Evolutionary conservation across 2,113 vertebrate genomes (phyloP), one percentile per base, ranked within the genome.

Genomic region (Isichthys henryi): DNA sequence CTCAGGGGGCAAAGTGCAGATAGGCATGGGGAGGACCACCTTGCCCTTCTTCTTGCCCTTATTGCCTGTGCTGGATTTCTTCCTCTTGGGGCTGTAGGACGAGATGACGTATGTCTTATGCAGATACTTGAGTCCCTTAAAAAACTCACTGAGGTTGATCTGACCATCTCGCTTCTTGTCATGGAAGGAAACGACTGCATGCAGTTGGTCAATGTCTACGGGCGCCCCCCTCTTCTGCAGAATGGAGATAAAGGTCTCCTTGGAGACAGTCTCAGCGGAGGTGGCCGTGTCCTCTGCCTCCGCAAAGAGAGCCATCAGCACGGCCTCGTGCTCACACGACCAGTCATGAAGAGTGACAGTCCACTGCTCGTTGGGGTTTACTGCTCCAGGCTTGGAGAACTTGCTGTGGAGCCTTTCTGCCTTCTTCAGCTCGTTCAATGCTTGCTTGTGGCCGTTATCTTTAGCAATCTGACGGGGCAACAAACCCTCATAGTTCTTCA

Each of bases 341-440:
- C 98, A 99, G 87, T 99, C 98, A 0, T 99, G 97, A 2, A 99
- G 95, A 62, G 91, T 95, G 82, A 98, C 88, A 2, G 95, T 95
- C 97, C 97, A 98, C 1, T n/a, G 87, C 0, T 94, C 95, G 82
- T 94, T 96, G 3, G 90, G 94, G 8, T 94, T 91, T 39, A 95
- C 85, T 21, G 2, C 91, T 2, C 88, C 93, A 1, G 94, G 88
- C 39, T 93, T 94, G 9, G 91, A 91, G 17, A 93, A 91, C 87
- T 96, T 98, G 31, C 91, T 94, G 10, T 95, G 94, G 0, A 90
- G 90, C 0, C 91, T 92, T 90, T 98, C 98, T 0, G 94, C 95
- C 92, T 96, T 96, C 39, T 80, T 93, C 45, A 99, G 90, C 89
- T 97, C 97, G 85, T 95, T 94, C 39, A 88, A 91, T 0, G 97